phyloP scores from a whole-genome alignment of 35 echinoderm and acorn worm genomes.

The Stichopus chloronotus region DNA sequence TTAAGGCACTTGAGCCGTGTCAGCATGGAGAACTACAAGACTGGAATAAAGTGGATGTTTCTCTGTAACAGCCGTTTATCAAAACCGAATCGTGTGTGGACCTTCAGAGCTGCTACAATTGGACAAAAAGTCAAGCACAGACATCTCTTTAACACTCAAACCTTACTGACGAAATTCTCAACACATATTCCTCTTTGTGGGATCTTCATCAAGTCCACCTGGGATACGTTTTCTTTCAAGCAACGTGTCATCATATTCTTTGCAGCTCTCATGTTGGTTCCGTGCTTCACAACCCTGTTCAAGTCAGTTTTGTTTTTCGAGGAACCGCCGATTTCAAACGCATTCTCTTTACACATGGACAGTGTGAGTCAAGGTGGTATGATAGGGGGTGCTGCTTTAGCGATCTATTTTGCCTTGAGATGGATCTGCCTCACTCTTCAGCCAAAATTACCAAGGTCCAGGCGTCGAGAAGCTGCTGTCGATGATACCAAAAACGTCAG shows the following conservation, averaged over 20 bases:
- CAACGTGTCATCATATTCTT: conserved; percentile 12
- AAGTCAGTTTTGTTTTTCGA: background rate
- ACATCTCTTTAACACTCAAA: conserved; percentile 18
- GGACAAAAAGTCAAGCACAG: background rate
- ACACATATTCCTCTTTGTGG: background rate
- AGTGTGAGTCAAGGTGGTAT: conserved; percentile 30
- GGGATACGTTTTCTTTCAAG: conserved; percentile 3
- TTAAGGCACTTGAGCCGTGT: conserved; percentile 44
- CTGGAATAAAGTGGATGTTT: conserved; percentile 15
- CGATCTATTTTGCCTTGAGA: background rate
- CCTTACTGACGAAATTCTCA: background rate
- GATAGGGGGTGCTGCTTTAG: conserved; percentile 19
- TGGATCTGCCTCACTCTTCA: background rate
- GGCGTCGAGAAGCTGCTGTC: background rate
- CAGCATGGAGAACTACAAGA: background rate
- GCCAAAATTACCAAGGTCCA: background rate
- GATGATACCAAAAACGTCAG: conserved; percentile 22
- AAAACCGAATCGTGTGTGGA: background rate
- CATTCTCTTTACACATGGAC: background rate
- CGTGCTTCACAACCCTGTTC: conserved; percentile 13
- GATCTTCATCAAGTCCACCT: background rate
- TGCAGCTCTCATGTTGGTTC: background rate
- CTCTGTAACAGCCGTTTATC: conserved; percentile 14
- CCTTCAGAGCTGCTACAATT: background rate
- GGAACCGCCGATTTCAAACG: background rate